Evolutionary conservation across 2,113 vertebrate species (phyloP), one percentile per base, ranked within the genome.

Genomic region (Brevimyrus niger): DNA sequence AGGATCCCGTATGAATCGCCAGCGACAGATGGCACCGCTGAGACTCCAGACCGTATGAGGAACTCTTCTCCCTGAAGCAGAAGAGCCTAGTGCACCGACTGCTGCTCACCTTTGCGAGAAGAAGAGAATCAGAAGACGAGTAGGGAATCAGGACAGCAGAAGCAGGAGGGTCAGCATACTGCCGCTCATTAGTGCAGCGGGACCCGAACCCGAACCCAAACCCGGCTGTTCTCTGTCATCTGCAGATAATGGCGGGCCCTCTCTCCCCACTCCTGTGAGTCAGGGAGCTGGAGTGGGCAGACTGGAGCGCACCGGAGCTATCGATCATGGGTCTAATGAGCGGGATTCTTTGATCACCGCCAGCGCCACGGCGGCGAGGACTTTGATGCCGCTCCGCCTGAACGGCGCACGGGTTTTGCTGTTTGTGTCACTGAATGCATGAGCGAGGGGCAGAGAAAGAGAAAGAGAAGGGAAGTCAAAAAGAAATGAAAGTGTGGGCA

Each of bases 241-340:
- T 3, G 38, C 76, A 82, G 35, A 82, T 82, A 82, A 82, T 82
- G 38, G 7, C 6, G 3, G 76, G 38, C 7, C 76, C 17, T 17
- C 76, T 82, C 17, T 42, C 35, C 76, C 42, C 38, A 42, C 31
- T 82, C 38, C 35, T 5, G 17, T 51, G 27, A 53, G 47, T 53
- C 50, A 87, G n/a, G 50, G 50, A 23, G 48, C 4, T 6, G 0
- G 11, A 31, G 85, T 27, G 4, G 44, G 10, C 0, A n/a, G 23
- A 65, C 23, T 3, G 8, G 8, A 65, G 61, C 61, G 27, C 5
- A 53, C 50, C 19, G 1, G 86, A 53, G n/a, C 11, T 38, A 55
- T 87, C 47, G 50, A 87, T 87, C 86, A 51, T 1, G n/a, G 27
- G 7, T 27, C 50, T 87, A 87, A 87, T 87, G 86, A 87, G 86